phyloP scores from a whole-genome alignment of 2,113 vertebrate species.

The Tachysurus vachellii region DNA sequence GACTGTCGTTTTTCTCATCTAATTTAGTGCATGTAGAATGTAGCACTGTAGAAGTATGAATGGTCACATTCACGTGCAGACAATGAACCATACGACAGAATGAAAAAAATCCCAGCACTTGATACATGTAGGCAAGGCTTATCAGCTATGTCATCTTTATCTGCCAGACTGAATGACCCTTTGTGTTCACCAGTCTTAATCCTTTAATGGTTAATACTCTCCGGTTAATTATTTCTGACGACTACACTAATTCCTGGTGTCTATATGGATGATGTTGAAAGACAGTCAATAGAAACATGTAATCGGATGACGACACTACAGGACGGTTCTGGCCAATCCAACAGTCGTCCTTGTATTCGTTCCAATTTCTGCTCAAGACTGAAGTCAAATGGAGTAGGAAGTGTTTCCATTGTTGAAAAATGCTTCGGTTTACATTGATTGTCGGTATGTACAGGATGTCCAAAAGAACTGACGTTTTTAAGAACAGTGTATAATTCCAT shows the following conservation, averaged over 20 bases:
- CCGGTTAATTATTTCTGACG: conserved; percentile 51
- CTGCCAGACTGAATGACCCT: conserved; percentile 43
- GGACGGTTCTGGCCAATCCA: not conserved
- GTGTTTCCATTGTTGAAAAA: not conserved
- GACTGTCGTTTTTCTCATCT: not conserved
- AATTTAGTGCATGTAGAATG: not conserved
- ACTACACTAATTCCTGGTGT: conserved; percentile 37
- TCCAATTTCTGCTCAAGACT: not conserved
- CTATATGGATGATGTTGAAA: conserved; percentile 15
- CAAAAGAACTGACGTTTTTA: not conserved
- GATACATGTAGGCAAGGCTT: conserved; percentile 22
- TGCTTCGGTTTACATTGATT: not conserved
- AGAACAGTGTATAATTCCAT: not conserved
- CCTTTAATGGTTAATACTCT: conserved; percentile 51
- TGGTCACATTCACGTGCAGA: conserved; percentile 21
- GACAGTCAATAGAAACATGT: conserved; percentile 16
- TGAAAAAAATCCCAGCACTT: not conserved
- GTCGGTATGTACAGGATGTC: not conserved
- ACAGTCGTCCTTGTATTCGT: not conserved
- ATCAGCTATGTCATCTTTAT: conserved; percentile 41
- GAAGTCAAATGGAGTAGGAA: not conserved
- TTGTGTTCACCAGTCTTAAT: conserved; percentile 43
- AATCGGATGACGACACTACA: conserved; percentile 16
- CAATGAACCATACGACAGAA: not conserved
- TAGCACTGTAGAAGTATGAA: conserved; percentile 27